Base-by-base conservation (phyloP, 2,888 invertebrate species). In the Philonicus albiceps region DNA sequence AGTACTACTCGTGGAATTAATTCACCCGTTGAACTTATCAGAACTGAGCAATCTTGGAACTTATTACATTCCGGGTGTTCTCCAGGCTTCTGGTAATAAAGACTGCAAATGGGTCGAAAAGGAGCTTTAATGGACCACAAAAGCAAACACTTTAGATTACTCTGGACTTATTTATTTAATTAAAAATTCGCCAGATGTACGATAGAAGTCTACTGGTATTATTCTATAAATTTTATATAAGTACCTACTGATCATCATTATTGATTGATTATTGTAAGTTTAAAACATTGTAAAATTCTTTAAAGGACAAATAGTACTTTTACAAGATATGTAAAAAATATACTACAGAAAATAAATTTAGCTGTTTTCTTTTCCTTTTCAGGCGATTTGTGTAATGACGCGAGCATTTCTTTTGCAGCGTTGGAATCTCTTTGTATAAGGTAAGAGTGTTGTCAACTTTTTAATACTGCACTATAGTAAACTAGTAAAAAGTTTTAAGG, bases 371-470 rank as follows among this genome's bases (percentile, higher is more conserved):
- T 3, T 76, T 40, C 8, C 8, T 86, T 92, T 91, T 13, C 91
- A 92, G 92, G 90, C 90, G 90, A 90, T 90, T 89, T 90, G 90
- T 91, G 92, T 91, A 90, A 92, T 92, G 92, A 92, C 92, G 92
- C 92, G 91, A 90, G 92, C 92, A 92, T 92, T 92, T 90, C 90
- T 91, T 90, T 92, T 92, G 92, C 92, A 92, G 92, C 92, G 92
- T 92, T 92, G 91, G 91, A 91, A 90, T 91, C 91, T 91, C 90
- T 91, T 91, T 90, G 91, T 91, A 92, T 92, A 92, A 92, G 91
- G 92, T 92, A 88, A 90, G 90, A n/a, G n/a, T n/a, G n/a, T n/a
- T n/a, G n/a, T n/a, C n/a, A n/a, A n/a, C n/a, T 83, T 75, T 34
- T 75, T 30, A 13, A n/a, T n/a, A 37, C 40, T 76, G 1, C 19